Conservation (phyloP, 2,797 vertebrate genomes). For the Geotrypetes seraphini region DNA sequence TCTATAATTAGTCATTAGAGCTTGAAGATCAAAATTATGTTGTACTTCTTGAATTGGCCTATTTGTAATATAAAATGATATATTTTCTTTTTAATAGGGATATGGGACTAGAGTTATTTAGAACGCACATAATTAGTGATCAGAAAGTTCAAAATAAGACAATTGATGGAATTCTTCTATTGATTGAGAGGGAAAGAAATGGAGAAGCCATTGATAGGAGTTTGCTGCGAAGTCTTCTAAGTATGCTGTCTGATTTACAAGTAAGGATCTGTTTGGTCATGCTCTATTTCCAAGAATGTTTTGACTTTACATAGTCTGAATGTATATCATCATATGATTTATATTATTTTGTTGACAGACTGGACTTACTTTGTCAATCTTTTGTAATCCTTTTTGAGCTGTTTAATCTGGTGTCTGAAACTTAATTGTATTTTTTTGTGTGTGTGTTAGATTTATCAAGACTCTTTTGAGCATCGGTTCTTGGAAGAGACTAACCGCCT, state of each 20-base stretch:
- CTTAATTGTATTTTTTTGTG: constrained; percentile 1
- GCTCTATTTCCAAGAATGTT: neutral
- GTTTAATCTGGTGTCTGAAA: neutral
- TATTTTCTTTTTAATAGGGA: constrained; percentile 67
- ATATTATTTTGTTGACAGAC: neutral
- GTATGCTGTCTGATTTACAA: constrained; percentile 97
- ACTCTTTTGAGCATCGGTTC: constrained; percentile 94
- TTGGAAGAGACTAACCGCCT: constrained; percentile 94
- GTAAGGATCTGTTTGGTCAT: constrained; percentile 40
- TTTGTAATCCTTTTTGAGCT: neutral
- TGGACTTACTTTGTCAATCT: no score
- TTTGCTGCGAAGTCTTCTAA: constrained; percentile 88
- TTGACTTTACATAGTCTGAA: no score
- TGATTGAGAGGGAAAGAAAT: constrained; percentile 89
- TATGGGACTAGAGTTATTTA: constrained; percentile 96
- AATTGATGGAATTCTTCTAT: constrained; percentile 90
- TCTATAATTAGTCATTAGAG: constrained; percentile 1
- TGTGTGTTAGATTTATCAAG: constrained; percentile 85
- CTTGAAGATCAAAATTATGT: neutral
- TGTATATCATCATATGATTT: no score
- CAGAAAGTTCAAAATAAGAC: constrained; percentile 97
- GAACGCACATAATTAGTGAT: constrained; percentile 97
- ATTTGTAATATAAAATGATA: no score
- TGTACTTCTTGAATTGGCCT: neutral
- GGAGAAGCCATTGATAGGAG: constrained; percentile 93